phyloP scores from a whole-genome alignment of 1,140 invertebrate genomes.

The Drosophila virilis region DNA sequence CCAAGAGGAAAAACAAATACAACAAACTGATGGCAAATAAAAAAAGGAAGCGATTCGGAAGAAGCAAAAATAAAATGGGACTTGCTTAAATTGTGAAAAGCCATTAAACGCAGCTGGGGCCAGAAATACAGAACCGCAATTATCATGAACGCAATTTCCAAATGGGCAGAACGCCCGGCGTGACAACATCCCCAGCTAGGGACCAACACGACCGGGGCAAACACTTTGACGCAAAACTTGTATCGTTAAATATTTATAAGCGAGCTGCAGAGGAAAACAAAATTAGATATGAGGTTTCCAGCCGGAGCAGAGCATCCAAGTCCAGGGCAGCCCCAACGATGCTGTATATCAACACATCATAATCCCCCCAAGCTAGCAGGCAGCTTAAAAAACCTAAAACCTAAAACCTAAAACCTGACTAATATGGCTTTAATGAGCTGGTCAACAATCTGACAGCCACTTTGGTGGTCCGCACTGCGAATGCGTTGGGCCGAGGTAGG shows the following conservation, averaged over 20 bases:
- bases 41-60: constrained; percentile 61
- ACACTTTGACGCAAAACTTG: constrained; percentile 66
- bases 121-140: constrained; percentile 65
- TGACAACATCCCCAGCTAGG: constrained; percentile 8
- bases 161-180: constrained; percentile 25
- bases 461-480: constrained; percentile 2
- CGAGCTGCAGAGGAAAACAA: constrained; percentile 42
- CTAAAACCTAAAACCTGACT: constrained; percentile 19
- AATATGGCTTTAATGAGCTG: constrained; percentile 76
- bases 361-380: constrained; percentile 54
- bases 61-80: constrained; percentile 69
- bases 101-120: constrained; percentile 79
- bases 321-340: not conserved
- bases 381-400: not conserved
- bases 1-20: constrained; percentile 7
- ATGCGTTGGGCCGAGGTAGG: not conserved
- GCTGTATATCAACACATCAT: constrained; percentile 75
- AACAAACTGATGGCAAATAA: not conserved
- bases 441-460: constrained; percentile 14
- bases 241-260: constrained; percentile 78
- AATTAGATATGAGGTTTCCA: constrained; percentile 12
- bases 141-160: constrained; percentile 74
- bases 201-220: constrained; percentile 29
- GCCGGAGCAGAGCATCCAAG: not conserved
- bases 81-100: constrained; percentile 80